phyloP scores from a whole-genome alignment of 2,797 vertebrate species.

The Cossypha niveicapilla region DNA sequence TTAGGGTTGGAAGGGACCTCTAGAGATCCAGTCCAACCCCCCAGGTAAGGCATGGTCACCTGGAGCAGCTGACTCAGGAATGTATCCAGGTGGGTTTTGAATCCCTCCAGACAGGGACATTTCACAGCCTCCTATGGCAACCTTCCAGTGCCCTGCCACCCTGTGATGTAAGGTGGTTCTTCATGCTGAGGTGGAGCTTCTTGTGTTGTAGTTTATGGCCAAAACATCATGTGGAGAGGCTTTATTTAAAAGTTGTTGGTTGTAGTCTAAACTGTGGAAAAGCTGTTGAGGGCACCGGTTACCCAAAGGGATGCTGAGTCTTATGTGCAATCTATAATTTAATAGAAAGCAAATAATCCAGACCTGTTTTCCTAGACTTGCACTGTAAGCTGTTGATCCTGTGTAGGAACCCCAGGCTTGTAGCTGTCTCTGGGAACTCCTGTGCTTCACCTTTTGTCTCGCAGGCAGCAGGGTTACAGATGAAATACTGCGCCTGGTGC shows the following conservation, averaged over 20 bases:
- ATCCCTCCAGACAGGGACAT: not conserved
- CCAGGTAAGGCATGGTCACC: not conserved
- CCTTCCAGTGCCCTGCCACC: not conserved
- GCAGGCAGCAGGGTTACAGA: slow-evolving; percentile 96
- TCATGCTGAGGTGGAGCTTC: not conserved
- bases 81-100: not conserved
- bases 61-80: not conserved
- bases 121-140: fast-evolving
- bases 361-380: not conserved
- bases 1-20: not conserved
- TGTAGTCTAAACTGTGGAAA: not conserved
- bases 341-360: not conserved
- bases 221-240: not conserved
- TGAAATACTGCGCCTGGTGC: slow-evolving; percentile 95
- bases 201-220: not conserved
- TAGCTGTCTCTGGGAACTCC: not conserved
- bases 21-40: not conserved
- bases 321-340: not conserved
- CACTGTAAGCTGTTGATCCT: not conserved
- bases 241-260: not conserved
- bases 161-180: fast-evolving
- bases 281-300: not conserved
- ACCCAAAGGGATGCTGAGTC: not conserved
- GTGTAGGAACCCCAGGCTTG: not conserved
- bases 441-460: not conserved